A percentile compares a stretch with the other conserved stretches of the same genome.
phyloP scores from a whole-genome alignment of 2,888 invertebrate species.

The Melanostoma scalare region DNA sequence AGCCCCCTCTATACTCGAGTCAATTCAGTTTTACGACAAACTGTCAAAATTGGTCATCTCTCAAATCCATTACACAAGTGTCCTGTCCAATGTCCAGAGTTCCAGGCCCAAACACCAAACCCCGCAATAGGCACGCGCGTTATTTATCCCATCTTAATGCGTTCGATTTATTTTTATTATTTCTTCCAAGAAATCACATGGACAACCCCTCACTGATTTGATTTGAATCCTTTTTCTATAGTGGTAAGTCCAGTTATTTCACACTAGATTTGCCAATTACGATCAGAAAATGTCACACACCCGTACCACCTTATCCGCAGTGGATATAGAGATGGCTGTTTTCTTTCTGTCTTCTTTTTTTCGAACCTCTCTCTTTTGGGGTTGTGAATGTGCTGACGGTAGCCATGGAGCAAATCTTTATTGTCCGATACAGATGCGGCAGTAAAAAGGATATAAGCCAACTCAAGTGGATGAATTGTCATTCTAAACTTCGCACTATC shows the following conservation, averaged over 20 bases:
- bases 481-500: constrained; percentile 60
- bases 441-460: constrained; percentile 46
- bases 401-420: constrained; percentile 71
- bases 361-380: constrained; percentile 3
- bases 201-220: constrained; percentile 33
- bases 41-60: constrained; percentile 67
- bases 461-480: constrained; percentile 66
- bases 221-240: constrained; percentile 30
- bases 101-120: background rate
- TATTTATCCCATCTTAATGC: constrained; percentile 44
- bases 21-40: constrained; percentile 59
- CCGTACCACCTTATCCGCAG: background rate
- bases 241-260: constrained; percentile 66
- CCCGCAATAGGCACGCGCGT: constrained; percentile 4
- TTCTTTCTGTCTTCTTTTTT: background rate
- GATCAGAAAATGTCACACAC: constrained; percentile 36
- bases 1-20: constrained; percentile 1
- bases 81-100: constrained; percentile 40
- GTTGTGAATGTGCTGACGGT: constrained; percentile 1
- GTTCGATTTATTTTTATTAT: constrained; percentile 67
- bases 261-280: constrained; percentile 70
- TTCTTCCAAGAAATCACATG: constrained; percentile 47
- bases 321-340: too few species aligned
- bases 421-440: constrained; percentile 46
- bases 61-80: constrained; percentile 47